Base-by-base conservation (phyloP, 2,888 invertebrate species). In the Diaprepes abbreviatus region DNA sequence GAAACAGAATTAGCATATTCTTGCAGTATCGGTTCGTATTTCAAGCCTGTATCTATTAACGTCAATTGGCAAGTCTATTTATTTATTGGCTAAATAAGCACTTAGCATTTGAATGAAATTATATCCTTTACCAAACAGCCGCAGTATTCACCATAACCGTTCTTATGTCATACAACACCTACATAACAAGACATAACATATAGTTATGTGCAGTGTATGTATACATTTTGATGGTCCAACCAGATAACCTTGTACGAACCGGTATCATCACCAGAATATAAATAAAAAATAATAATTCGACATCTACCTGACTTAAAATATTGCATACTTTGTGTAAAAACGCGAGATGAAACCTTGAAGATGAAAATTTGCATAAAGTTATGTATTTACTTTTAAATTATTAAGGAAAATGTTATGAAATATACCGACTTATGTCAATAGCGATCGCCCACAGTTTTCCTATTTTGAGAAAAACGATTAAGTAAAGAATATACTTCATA, bases 231-330 rank as follows among this genome's bases (percentile, higher is more conserved):
- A 45, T 21, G 21, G 45, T 45, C 45, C 45, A 21, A 45, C 45
- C 21, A 19, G 45, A 45, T 45, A 45, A 10, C 45, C 45, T 45
- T 45, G 45, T 9, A 21, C 9, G 21, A 21, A 45, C 45, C 17
- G 45, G 45, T 45, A 45, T 21, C 45, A 45, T 45, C 45, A 45
- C 21, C 45, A 12, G 45, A 45, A 45, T 45, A 45, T n/a, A 21
- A 40, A 40, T 19, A 19, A 40, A 38, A 38, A 14, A 38, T 3
- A 16, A 16, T 12, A 38, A 38, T 38, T 14, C 3, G 12, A 14
- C 24, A 24, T 24, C 40, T 17, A 40, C 40, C 17, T 40, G 17
- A 16, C 40, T 1, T 9, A 38, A 14, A 17, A 9, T 14, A 19
- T 3, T 38, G 38, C 38, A 38, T 35, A n/a, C n/a, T 35, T 35